Conservation (phyloP, 2,888 invertebrate species). For the Lasioglossum pauxillum region DNA sequence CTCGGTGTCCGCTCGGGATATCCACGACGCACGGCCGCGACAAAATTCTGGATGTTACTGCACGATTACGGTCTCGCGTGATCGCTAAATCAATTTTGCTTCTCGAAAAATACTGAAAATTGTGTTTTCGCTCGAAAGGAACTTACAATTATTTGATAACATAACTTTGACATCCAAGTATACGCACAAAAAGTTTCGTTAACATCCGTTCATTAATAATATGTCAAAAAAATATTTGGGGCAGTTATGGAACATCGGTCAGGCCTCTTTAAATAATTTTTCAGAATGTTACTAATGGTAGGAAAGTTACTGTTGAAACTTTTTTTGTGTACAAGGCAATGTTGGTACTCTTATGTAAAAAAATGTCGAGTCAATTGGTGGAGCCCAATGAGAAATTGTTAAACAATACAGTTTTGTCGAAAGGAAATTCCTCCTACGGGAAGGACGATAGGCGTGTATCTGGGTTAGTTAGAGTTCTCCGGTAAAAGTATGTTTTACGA, state of each 20-base stretch:
- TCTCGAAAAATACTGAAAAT: neutral
- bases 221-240: neutral
- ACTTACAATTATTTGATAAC: neutral
- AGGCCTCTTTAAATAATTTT: neutral
- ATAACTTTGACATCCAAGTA: neutral
- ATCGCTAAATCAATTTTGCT: neutral
- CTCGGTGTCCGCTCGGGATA: conserved; percentile 73
- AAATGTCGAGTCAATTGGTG: neutral
- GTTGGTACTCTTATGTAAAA: neutral
- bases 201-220: neutral
- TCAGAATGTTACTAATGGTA: neutral
- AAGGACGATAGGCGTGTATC: neutral
- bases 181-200: neutral
- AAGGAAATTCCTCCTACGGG: neutral
- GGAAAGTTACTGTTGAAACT: neutral
- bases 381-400: neutral
- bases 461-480: neutral
- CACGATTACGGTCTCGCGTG: neutral
- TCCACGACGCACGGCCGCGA: conserved; percentile 10
- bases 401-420: neutral
- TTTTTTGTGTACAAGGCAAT: neutral
- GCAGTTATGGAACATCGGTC: neutral
- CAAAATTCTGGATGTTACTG: conserved; percentile 23
- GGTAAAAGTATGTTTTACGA: conserved; percentile 6
- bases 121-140: neutral